Percentiles rank a stretch among this genome's conserved stretches.
Evolutionary conservation across 2,888 invertebrate species (phyloP).

Genomic region (Drosophila suboccidentalis): DNA sequence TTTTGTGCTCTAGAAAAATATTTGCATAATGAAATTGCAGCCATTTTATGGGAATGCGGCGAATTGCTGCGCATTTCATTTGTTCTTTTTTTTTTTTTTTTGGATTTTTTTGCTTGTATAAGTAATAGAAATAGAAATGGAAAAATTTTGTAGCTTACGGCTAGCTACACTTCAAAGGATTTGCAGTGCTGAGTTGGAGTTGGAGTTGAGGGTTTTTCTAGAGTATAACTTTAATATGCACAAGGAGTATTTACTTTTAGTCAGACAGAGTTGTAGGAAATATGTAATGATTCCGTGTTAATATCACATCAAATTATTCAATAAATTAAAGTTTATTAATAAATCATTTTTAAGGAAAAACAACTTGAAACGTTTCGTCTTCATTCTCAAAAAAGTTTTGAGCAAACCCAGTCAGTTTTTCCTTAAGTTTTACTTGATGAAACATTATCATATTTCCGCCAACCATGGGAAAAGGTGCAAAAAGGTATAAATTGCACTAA

Average conservation of each 20-base stretch:
- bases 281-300: conserved; percentile 30
- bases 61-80: conserved; percentile 31
- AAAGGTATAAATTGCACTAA: conserved; percentile 38
- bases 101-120: neutral
- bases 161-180: conserved; percentile 29
- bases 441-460: conserved; percentile 54
- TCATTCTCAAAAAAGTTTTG: conserved; percentile 10
- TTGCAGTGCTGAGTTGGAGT: conserved; percentile 40
- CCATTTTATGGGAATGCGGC: conserved; percentile 28
- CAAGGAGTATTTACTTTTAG: conserved; percentile 10
- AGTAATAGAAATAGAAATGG: conserved; percentile 19
- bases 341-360: neutral
- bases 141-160: conserved; percentile 30
- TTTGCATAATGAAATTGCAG: conserved; percentile 54
- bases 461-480: conserved; percentile 23
- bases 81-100: conserved; percentile 11
- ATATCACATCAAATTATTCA: conserved; percentile 5
- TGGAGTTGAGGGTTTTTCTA: conserved; percentile 23
- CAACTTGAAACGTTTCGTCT: neutral
- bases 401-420: neutral
- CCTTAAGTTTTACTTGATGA: conserved; percentile 21
- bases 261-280: conserved; percentile 38
- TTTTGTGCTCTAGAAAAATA: conserved; percentile 50
- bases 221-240: conserved; percentile 13
- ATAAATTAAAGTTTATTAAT: conserved; percentile 8